Evolutionary conservation across 2,113 vertebrate genomes (phyloP), one percentile per base, ranked within the genome.

Genomic region (Odontesthes bonariensis): DNA sequence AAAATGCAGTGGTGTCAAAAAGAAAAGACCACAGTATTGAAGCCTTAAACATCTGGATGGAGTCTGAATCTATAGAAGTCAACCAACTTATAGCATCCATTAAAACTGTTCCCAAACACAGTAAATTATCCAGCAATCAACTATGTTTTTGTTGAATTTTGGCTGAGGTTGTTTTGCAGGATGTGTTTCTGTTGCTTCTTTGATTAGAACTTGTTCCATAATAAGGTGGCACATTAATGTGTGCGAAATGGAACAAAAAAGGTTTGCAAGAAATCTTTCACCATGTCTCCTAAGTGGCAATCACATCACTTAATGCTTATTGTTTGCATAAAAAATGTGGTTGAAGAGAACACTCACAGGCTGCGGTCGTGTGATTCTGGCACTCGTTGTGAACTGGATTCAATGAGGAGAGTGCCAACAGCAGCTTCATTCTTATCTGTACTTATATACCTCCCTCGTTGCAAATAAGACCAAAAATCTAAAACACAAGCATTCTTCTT

Each of bases 361-460:
- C 79, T 16, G 17, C 32, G 10, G 77, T 86, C 69, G 8, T 82
- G 60, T 19, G 32, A 23, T 75, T 74, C 54, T 83, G 76, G 74
- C 46, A 27, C 77, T 27, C 7, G 1, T 52, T 68, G 66, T 49
- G 65, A 73, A 71, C 73, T 23, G 65, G 68, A 81, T 69, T 67
- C 73, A 77, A 69, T 81, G 51, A 72, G 35, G 54, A 8, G 57
- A 69, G 27, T 8, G 71, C 81, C 73, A 59, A 51, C 54, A 76
- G 27, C 77, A 63, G 53, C 40, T 47, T 81, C 60, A 57, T n/a
- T 59, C 67, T 58, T 14, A 35, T 68, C 60, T 40, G n/a, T 73
- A 65, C 42, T 46, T 51, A 17, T 10, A 61, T 38, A 42, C 57
- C 44, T 75, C 46, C 31, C 23, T 71, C 57, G 27, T 35, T 23